These are phyloP conservation scores for Polypterus senegalus DNA, from an alignment of 2,113 vertebrate species.

Conservation along the genomic window DNA sequence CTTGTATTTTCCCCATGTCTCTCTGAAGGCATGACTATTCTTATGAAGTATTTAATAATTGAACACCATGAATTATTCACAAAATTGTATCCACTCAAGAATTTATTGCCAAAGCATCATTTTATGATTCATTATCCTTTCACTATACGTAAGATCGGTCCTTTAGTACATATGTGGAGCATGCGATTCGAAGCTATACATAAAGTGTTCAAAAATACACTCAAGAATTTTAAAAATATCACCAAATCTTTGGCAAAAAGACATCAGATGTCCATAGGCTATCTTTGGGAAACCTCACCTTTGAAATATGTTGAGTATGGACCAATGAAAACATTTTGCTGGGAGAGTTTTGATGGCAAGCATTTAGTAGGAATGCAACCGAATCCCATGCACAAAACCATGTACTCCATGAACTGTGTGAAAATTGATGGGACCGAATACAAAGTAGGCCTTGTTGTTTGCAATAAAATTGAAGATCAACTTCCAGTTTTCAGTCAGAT, in stretches of 20 bases:
- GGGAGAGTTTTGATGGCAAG: too few relatives aligned
- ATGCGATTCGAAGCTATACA: conserved; percentile 7
- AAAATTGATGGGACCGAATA: too few relatives aligned
- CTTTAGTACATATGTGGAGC: conserved; percentile 4
- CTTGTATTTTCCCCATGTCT: conserved; percentile 12
- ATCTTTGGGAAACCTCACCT: conserved; percentile 1
- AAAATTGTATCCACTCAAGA: conserved; percentile 3
- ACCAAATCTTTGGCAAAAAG: conserved; percentile 14
- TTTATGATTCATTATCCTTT: background rate
- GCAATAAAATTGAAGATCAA: too few relatives aligned
- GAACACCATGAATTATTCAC: conserved; percentile 16
- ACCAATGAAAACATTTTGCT: too few relatives aligned
- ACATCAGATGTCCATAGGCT: conserved; percentile 12
- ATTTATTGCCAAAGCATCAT: conserved; percentile 11
- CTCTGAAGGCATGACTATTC: conserved; percentile 19
- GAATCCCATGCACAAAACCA: too few relatives aligned
- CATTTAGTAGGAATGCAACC: too few relatives aligned
- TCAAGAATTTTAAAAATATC: conserved; percentile 4
- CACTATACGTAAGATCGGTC: conserved; percentile 7
- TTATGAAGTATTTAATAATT: conserved; percentile 22
- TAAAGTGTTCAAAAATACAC: conserved; percentile 1
- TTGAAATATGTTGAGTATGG: too few relatives aligned
- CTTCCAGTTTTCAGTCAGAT: too few relatives aligned
- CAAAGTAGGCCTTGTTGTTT: too few relatives aligned
- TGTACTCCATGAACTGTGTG: too few relatives aligned